These are phyloP conservation scores for Electrophaes corylata DNA, from an alignment of 2,888 invertebrate genomes.

Conservation along the genomic window DNA sequence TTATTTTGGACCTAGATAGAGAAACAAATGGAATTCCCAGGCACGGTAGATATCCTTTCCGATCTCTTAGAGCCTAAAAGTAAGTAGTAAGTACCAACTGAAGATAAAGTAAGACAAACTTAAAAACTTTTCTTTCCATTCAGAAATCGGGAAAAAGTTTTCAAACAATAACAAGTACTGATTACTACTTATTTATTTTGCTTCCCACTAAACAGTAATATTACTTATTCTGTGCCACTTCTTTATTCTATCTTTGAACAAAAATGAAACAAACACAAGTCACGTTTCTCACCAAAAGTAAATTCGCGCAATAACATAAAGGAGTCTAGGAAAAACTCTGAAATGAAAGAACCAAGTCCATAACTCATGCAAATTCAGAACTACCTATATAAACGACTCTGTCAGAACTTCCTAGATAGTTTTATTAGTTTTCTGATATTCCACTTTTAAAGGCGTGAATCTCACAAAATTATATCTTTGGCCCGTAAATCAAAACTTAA, in stretches of 20 bases:
- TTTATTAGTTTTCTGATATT: slow-evolving; percentile 47
- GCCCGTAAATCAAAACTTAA: neutral
- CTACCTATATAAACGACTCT: slow-evolving; percentile 48
- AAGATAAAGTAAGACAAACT: too few relatives aligned
- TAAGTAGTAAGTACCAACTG: too few relatives aligned
- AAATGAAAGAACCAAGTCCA: slow-evolving; percentile 52
- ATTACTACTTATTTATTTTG: too few relatives aligned
- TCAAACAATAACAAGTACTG: too few relatives aligned
- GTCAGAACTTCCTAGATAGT: slow-evolving; percentile 47
- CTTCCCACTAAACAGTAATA: too few relatives aligned
- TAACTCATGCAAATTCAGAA: slow-evolving; percentile 64
- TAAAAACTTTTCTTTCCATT: too few relatives aligned
- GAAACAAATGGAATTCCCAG: too few relatives aligned
- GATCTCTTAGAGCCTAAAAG: too few relatives aligned
- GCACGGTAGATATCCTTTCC: too few relatives aligned
- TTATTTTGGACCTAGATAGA: too few relatives aligned
- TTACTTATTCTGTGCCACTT: too few relatives aligned
- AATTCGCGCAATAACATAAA: slow-evolving; percentile 33
- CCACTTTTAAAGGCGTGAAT: slow-evolving; percentile 35
- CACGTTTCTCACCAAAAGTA: slow-evolving; percentile 18
- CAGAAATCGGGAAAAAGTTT: too few relatives aligned
- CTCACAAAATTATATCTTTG: slow-evolving; percentile 14
- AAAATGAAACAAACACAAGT: slow-evolving; percentile 11
- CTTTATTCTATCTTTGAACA: neutral
- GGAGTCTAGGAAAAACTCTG: slow-evolving; percentile 47